phyloP scores from a whole-genome alignment of 2,797 vertebrate genomes.

The Xenentodon cancila region DNA sequence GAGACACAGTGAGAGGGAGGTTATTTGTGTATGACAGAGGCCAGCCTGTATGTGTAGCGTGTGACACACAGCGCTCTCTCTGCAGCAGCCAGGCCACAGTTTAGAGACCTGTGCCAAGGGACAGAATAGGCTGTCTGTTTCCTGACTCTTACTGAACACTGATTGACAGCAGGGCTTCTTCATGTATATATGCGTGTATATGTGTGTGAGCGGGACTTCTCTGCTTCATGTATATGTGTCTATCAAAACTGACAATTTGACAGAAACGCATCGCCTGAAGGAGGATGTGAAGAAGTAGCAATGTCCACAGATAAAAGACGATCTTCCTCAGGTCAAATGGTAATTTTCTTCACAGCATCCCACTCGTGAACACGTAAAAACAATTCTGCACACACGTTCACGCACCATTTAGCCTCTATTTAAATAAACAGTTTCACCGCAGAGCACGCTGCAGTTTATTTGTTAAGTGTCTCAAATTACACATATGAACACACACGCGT shows the following conservation, averaged over 20 bases:
- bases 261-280: slow-evolving; percentile 27
- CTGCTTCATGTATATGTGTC: slow-evolving; percentile 18
- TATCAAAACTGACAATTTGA: slow-evolving; percentile 46
- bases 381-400: slow-evolving; percentile 16
- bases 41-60: slow-evolving; percentile 70
- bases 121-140: slow-evolving; percentile 73
- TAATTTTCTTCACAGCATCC: slow-evolving; percentile 17
- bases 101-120: slow-evolving; percentile 56
- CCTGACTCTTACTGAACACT: slow-evolving; percentile 49
- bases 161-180: slow-evolving; percentile 69
- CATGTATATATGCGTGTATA: slow-evolving; percentile 16
- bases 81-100: slow-evolving; percentile 57
- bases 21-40: slow-evolving; percentile 71
- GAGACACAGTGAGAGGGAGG: slow-evolving; percentile 28
- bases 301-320: slow-evolving; percentile 24
- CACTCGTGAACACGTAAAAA: background rate
- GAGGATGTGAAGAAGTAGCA: slow-evolving; percentile 30
- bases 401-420: slow-evolving; percentile 17
- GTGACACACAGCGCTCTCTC: slow-evolving; percentile 76
- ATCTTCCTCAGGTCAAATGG: slow-evolving; percentile 30
- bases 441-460: slow-evolving; percentile 54
- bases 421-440: slow-evolving; percentile 60
- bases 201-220: background rate
- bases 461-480: slow-evolving; percentile 38
- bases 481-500: slow-evolving; percentile 28